These are phyloP conservation scores for Nephrocerus scutellatus DNA, from an alignment of 2,888 invertebrate species.

Conservation along the genomic window DNA sequence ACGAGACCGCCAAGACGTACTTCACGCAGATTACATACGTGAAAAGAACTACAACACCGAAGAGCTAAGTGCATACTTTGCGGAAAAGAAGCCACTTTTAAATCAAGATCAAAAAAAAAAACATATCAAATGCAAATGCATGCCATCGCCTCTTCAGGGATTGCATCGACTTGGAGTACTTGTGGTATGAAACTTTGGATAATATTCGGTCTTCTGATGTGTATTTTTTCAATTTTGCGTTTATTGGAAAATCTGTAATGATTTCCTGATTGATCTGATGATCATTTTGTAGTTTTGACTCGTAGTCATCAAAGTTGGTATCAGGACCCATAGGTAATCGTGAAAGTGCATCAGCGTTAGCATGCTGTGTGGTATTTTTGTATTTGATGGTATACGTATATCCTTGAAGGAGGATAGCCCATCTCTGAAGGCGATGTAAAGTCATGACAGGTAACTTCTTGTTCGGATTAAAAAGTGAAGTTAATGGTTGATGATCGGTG, in stretches of 20 bases:
- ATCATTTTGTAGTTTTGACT: constrained; percentile 10
- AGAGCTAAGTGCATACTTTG: too few species aligned
- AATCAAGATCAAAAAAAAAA: too few species aligned
- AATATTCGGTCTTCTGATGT: too few species aligned
- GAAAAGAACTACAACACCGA: too few species aligned
- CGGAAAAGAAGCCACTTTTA: too few species aligned
- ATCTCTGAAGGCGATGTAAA: constrained; percentile 18
- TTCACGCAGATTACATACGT: too few species aligned
- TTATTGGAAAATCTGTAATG: constrained; percentile 12
- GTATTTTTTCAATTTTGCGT: too few species aligned
- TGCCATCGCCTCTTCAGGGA: too few species aligned
- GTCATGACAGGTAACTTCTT: constrained; percentile 19
- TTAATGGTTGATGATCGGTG: constrained; percentile 20
- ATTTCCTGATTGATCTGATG: constrained; percentile 4
- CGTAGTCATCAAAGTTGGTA: constrained; percentile 14
- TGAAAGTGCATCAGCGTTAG: constrained; percentile 21
- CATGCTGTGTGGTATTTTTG: constrained; percentile 15
- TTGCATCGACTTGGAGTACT: too few species aligned
- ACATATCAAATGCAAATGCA: too few species aligned
- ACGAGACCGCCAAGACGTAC: too few species aligned
- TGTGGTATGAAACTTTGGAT: too few species aligned
- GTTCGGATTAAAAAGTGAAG: constrained; percentile 18
- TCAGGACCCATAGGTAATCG: constrained; percentile 20
- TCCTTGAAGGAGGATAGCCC: constrained; percentile 18
- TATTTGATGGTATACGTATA: constrained; percentile 17